These are phyloP conservation scores for Biston stratarius DNA, from an alignment of 2,888 invertebrate species.

Conservation along the genomic window DNA sequence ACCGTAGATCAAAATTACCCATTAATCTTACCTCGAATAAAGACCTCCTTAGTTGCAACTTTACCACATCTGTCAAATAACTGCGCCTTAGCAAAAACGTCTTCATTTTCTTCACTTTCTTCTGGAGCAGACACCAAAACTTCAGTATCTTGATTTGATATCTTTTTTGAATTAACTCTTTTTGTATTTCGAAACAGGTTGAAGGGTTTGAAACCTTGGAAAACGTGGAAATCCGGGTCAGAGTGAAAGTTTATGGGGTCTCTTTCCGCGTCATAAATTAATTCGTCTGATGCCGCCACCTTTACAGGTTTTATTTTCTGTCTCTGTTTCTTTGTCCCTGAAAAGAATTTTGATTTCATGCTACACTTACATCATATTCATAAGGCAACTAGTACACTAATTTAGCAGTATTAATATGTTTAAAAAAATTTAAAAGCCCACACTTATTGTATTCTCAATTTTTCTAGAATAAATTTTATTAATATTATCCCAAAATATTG, in stretches of 20 bases:
- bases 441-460: too few species aligned
- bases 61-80: slow-evolving; percentile 68
- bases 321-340: slow-evolving; percentile 38
- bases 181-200: slow-evolving; percentile 67
- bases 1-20: too few species aligned
- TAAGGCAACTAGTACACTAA: background rate
- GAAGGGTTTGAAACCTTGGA: slow-evolving; percentile 76
- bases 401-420: too few species aligned
- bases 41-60: slow-evolving; percentile 38
- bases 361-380: background rate
- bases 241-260: slow-evolving; percentile 71
- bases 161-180: slow-evolving; percentile 56
- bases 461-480: too few species aligned
- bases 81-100: slow-evolving; percentile 54
- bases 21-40: slow-evolving; percentile 31
- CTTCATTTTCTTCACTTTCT: slow-evolving; percentile 50
- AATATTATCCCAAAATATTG: too few species aligned
- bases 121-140: slow-evolving; percentile 44
- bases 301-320: slow-evolving; percentile 57
- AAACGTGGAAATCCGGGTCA: slow-evolving; percentile 74
- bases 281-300: slow-evolving; percentile 55
- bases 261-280: slow-evolving; percentile 57
- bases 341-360: too few species aligned
- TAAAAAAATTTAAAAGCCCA: too few species aligned
- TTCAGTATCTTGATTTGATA: slow-evolving; percentile 56